A percentile compares a stretch with the other conserved stretches of the same genome.
Conservation (phyloP, 1,140 invertebrate genomes). For the Dryas iulia region DNA sequence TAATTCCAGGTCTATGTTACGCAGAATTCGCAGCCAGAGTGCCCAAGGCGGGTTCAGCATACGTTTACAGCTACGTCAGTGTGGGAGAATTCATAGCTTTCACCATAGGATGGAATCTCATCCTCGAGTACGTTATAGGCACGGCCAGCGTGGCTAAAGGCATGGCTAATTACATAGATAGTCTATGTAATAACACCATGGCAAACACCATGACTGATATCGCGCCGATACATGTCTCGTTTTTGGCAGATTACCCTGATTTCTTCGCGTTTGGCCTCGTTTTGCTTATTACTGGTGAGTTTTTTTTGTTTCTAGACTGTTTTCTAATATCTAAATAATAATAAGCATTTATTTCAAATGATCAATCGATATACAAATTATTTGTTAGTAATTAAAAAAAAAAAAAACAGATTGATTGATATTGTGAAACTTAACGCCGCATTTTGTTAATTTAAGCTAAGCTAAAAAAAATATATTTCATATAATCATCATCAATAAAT, state of each 20-base stretch:
- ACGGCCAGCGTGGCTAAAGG: slow-evolving; percentile 94
- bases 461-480: no score
- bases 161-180: slow-evolving; percentile 93
- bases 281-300: slow-evolving; percentile 61
- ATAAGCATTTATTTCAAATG: no score
- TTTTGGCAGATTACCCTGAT: slow-evolving; percentile 91
- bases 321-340: no score
- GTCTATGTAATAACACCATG: slow-evolving; percentile 88
- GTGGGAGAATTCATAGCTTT: slow-evolving; percentile 91
- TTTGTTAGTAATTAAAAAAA: no score
- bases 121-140: slow-evolving; percentile 93
- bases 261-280: slow-evolving; percentile 89
- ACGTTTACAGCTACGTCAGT: slow-evolving; percentile 93
- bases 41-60: slow-evolving; percentile 92
- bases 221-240: slow-evolving; percentile 86
- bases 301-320: not conserved
- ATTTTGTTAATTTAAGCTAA: no score
- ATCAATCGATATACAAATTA: no score
- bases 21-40: slow-evolving; percentile 94
- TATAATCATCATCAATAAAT: no score
- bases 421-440: no score
- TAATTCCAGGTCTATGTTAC: slow-evolving; percentile 85
- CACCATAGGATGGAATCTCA: slow-evolving; percentile 93
- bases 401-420: no score
- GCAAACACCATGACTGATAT: slow-evolving; percentile 83